phyloP scores from a whole-genome alignment of 2,113 vertebrate genomes.

The Hucho hucho region DNA sequence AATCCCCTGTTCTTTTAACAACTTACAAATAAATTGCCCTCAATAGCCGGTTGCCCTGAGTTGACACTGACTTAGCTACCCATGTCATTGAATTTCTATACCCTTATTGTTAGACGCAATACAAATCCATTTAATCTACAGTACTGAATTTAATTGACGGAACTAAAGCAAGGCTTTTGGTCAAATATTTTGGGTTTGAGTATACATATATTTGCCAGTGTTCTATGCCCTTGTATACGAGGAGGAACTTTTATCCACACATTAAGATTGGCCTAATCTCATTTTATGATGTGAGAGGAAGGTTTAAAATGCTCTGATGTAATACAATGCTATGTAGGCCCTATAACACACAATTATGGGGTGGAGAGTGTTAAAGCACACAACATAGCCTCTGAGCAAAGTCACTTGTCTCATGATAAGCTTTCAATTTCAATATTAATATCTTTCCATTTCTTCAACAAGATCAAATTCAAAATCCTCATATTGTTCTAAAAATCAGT shows the following conservation, averaged over 20 bases:
- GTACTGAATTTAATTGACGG: neutral
- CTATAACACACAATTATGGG: neutral
- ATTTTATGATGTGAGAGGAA: neutral
- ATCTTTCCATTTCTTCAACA: slow-evolving; percentile 26
- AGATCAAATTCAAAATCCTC: slow-evolving; percentile 44
- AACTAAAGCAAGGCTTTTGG: neutral
- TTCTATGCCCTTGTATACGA: neutral
- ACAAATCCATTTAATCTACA: neutral
- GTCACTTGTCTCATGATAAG: neutral
- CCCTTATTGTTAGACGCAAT: neutral
- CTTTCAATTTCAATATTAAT: neutral
- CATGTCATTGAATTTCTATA: neutral
- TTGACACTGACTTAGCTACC: neutral
- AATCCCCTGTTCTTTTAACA: neutral
- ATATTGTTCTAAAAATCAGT: slow-evolving; percentile 37
- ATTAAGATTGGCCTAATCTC: neutral
- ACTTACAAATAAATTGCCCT: neutral
- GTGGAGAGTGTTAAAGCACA: neutral
- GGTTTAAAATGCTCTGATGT: neutral
- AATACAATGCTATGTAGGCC: neutral
- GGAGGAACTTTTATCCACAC: too few species aligned
- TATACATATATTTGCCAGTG: neutral
- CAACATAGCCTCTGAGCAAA: neutral
- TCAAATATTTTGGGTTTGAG: neutral
- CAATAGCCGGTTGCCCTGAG: neutral